These are phyloP conservation scores for Perdix hodgsoniae DNA, from an alignment of 2,797 vertebrate species.

Conservation along the genomic window DNA sequence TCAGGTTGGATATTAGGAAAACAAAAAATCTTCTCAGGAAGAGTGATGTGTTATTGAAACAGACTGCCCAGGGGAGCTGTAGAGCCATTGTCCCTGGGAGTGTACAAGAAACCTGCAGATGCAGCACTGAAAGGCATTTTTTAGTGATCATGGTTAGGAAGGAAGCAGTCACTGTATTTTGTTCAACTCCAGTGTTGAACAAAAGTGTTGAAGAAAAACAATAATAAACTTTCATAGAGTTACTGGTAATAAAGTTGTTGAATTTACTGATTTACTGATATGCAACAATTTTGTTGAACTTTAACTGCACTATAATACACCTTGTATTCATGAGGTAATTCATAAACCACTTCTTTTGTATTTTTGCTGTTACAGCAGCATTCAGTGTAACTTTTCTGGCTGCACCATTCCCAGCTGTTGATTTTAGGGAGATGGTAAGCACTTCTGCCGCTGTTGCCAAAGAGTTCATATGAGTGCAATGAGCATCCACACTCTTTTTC, in stretches of 20 bases:
- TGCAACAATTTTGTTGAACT: neutral
- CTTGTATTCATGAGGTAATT: neutral
- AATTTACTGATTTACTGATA: neutral
- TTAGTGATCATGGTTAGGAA: neutral
- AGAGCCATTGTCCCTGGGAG: too few species aligned
- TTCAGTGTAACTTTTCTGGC: neutral
- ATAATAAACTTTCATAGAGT: neutral
- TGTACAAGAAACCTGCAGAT: too few species aligned
- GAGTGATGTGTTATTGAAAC: too few species aligned
- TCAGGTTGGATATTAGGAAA: too few species aligned
- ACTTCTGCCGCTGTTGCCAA: neutral
- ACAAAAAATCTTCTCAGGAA: too few species aligned
- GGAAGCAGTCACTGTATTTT: neutral
- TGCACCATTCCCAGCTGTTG: accelerated
- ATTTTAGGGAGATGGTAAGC: neutral
- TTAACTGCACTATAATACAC: neutral
- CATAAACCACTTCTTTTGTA: neutral
- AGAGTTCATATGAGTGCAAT: accelerated
- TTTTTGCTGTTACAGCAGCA: neutral
- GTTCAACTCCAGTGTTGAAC: neutral
- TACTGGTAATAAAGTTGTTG: neutral
- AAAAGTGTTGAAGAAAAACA: neutral
- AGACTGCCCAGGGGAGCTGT: too few species aligned
- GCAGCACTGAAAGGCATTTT: too few species aligned
- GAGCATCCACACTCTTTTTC: neutral